These are phyloP conservation scores for Galerucella nymphaeae DNA, from an alignment of 2,888 invertebrate species.

Conservation along the genomic window DNA sequence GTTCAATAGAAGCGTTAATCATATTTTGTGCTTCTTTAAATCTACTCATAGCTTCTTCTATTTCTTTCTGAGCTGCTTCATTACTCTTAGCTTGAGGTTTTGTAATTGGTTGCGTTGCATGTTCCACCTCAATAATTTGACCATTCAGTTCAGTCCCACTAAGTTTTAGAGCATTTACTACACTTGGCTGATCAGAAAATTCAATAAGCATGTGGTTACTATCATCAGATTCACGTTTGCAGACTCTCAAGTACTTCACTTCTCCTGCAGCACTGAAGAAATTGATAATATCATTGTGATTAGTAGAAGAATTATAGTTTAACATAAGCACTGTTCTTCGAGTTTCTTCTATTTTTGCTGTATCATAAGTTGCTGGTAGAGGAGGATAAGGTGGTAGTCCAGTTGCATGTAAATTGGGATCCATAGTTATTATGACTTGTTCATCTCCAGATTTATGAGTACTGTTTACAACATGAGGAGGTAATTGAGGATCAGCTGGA, in stretches of 20 bases:
- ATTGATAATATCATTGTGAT: conserved; percentile 85
- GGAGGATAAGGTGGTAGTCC: conserved; percentile 93
- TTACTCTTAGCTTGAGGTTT: conserved; percentile 96
- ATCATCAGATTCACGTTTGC: conserved; percentile 83
- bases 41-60: conserved; percentile 96
- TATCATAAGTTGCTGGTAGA: conserved; percentile 87
- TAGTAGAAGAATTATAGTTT: conserved; percentile 78
- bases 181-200: conserved; percentile 90
- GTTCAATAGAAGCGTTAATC: conserved; percentile 93
- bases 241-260: conserved; percentile 94
- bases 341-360: conserved; percentile 93
- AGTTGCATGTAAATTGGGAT: conserved; percentile 85
- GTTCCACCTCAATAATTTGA: conserved; percentile 77
- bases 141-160: conserved; percentile 85
- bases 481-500: conserved; percentile 86
- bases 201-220: conserved; percentile 89
- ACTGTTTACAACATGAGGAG: conserved; percentile 89
- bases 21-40: conserved; percentile 96
- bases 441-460: conserved; percentile 85
- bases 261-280: conserved; percentile 89
- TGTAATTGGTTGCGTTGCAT: conserved; percentile 90
- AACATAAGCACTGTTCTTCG: conserved; percentile 90
- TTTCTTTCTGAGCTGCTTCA: conserved; percentile 94
- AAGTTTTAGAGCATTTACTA: conserved; percentile 86
- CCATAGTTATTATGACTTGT: conserved; percentile 84